A percentile compares a stretch with the other conserved stretches of the same genome.
Evolutionary conservation across 2,113 vertebrate genomes (phyloP).

Genomic region (Xerus inauris): DNA sequence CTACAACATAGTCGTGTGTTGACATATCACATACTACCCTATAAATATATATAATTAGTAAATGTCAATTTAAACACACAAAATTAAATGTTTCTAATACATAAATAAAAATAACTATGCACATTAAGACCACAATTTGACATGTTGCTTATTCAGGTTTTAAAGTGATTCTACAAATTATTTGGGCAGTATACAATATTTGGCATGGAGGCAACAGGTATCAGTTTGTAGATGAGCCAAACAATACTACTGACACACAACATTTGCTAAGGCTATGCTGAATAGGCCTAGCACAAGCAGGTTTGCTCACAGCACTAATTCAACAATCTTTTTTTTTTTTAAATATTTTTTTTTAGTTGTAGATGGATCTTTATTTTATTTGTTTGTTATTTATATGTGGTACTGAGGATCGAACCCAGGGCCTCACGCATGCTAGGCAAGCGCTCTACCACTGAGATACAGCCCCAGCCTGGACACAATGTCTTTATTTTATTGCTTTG

Average conservation of each 20-base stretch:
- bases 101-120: conserved; percentile 14
- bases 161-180: conserved; percentile 42
- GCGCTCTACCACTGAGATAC: too few relatives aligned
- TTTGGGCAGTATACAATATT: not conserved
- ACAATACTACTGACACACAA: not conserved
- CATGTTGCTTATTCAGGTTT: conserved; percentile 26
- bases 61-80: not conserved
- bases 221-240: not conserved
- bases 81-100: conserved; percentile 36
- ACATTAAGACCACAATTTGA: conserved; percentile 24
- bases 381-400: too few relatives aligned
- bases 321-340: conserved; percentile 39
- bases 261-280: not conserved
- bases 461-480: too few relatives aligned
- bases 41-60: not conserved
- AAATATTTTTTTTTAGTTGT: too few relatives aligned
- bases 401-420: too few relatives aligned
- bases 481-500: too few relatives aligned
- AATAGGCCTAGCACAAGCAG: not conserved
- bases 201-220: not conserved
- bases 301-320: conserved; percentile 23
- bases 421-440: too few relatives aligned
- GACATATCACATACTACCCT: not conserved
- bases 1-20: not conserved
- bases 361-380: too few relatives aligned